These are phyloP conservation scores for Berghia stephanieae DNA, from an alignment of 1,140 invertebrate species.

Conservation along the genomic window DNA sequence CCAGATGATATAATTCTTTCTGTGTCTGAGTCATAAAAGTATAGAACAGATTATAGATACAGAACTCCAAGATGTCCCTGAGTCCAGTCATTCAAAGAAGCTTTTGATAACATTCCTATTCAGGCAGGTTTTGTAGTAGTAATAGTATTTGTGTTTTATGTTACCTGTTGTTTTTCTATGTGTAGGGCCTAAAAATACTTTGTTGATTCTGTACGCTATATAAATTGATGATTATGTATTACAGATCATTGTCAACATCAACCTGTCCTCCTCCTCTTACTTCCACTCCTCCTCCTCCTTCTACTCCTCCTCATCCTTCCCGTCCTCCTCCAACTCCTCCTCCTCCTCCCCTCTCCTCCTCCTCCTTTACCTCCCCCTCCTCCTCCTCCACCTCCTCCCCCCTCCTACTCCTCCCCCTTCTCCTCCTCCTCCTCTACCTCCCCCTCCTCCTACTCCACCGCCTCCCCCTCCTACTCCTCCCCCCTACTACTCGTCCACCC, in stretches of 20 bases:
- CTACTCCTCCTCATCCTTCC: no score
- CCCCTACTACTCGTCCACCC: not conserved
- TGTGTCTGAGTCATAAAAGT: not conserved
- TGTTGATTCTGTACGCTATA: no score
- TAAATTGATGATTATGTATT: no score
- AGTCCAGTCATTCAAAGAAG: no score
- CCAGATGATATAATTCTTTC: not conserved
- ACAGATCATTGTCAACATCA: not conserved
- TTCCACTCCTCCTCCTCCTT: not conserved
- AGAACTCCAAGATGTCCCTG: not conserved
- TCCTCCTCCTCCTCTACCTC: not conserved
- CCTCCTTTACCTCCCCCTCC: no score
- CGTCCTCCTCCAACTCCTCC: no score
- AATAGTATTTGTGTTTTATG: no score
- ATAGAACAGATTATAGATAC: not conserved
- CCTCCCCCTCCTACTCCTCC: not conserved
- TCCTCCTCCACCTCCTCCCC: not conserved
- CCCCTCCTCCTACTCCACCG: not conserved
- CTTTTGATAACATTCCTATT: no score
- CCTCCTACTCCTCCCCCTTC: not conserved
- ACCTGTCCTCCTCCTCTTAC: not conserved
- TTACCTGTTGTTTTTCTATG: no score
- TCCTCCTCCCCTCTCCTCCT: no score
- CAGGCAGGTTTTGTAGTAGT: no score
- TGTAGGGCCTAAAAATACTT: no score